Conservation (phyloP, 2,113 vertebrate genomes). For the Octodon degus region DNA sequence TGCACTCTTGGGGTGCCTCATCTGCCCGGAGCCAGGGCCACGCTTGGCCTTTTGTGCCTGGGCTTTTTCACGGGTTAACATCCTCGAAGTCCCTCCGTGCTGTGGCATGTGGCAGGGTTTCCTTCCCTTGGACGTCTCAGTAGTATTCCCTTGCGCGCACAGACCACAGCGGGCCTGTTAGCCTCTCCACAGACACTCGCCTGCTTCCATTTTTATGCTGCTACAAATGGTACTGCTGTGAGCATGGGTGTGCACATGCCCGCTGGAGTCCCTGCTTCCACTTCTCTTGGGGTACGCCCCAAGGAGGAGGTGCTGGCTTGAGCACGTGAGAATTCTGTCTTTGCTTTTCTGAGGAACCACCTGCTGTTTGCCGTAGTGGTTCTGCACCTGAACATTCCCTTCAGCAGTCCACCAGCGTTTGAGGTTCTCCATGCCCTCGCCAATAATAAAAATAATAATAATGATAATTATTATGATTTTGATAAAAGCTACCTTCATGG, state of each 20-base stretch:
- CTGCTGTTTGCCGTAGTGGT: no score
- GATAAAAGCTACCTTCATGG: background rate
- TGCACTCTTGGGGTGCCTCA: background rate
- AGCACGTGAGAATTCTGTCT: background rate
- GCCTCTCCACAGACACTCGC: background rate
- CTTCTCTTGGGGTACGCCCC: background rate
- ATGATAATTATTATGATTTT: background rate
- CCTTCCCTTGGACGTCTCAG: background rate
- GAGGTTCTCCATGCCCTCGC: background rate
- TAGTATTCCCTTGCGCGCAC: background rate
- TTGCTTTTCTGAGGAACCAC: background rate
- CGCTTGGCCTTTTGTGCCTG: background rate
- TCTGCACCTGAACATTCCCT: background rate
- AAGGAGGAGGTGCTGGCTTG: background rate
- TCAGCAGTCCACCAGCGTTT: background rate
- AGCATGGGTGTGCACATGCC: background rate
- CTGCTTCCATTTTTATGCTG: background rate
- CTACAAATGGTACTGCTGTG: background rate
- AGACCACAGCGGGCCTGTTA: no score
- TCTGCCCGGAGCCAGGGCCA: background rate
- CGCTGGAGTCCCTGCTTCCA: background rate
- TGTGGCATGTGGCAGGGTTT: no score
- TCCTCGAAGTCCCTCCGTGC: no score
- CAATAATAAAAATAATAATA: background rate
- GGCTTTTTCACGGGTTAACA: background rate